Conservation (phyloP, 2,113 vertebrate species). For the Pelecanoides urinatrix region DNA sequence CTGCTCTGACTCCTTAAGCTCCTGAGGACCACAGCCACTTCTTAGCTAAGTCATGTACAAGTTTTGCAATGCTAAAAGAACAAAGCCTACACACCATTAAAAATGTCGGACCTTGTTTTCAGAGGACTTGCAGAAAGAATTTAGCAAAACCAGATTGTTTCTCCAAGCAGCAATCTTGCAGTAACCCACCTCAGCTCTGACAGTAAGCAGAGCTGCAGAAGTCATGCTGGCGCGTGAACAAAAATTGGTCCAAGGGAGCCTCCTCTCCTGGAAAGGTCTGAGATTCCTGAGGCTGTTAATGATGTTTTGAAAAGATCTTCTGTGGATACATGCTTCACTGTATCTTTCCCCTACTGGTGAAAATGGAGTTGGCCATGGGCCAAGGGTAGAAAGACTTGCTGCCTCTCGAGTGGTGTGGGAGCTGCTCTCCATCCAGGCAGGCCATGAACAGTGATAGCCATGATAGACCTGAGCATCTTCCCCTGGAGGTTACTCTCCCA, state of each 20-base stretch:
- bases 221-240: neutral
- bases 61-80: neutral
- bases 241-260: neutral
- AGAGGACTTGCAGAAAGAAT: neutral
- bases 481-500: neutral
- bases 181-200: neutral
- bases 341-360: neutral
- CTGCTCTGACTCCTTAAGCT: neutral
- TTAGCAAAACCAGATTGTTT: neutral
- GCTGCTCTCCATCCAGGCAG: neutral
- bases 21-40: neutral
- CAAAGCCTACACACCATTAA: neutral
- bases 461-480: neutral
- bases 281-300: neutral
- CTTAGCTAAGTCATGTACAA: neutral
- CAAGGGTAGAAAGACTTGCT: neutral
- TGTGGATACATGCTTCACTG: neutral
- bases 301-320: neutral
- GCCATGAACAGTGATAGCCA: fast-evolving
- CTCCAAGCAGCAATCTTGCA: neutral
- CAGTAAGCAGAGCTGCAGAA: neutral
- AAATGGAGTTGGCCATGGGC: fast-evolving
- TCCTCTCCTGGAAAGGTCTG: neutral
- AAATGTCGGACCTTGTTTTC: neutral
- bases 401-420: neutral